Evolutionary conservation across 2,797 vertebrate species (phyloP).

Genomic region (Distichodus sexfasciatus): DNA sequence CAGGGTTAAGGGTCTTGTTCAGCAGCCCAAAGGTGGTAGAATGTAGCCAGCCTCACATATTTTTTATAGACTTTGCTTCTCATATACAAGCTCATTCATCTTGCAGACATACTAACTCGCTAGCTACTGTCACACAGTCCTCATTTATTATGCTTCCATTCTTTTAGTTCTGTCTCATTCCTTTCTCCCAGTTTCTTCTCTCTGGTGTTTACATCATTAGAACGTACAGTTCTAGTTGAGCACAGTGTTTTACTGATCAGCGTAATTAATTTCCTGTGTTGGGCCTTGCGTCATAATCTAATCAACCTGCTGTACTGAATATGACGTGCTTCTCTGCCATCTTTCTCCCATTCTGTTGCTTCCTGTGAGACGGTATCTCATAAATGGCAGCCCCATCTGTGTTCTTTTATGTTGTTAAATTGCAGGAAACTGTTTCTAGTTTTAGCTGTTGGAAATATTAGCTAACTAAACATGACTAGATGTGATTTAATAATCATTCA

Average conservation of each 20-base stretch:
- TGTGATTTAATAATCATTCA: too few relatives aligned
- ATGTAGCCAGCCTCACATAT: too few relatives aligned
- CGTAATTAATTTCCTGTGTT: constrained; percentile 63
- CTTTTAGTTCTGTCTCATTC: background rate
- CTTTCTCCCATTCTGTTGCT: constrained; percentile 34
- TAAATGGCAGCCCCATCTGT: constrained; percentile 32
- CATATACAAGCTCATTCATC: constrained; percentile 22
- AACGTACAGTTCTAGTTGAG: constrained; percentile 32
- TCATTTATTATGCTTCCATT: background rate
- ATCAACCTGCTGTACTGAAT: constrained; percentile 66
- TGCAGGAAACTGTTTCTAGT: too few relatives aligned
- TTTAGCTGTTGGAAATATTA: too few relatives aligned
- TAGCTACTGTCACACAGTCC: background rate
- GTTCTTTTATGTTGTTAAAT: constrained; percentile 30
- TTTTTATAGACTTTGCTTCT: too few relatives aligned
- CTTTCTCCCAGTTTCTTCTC: background rate
- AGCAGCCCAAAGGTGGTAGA: too few relatives aligned
- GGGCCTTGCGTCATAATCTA: constrained; percentile 66
- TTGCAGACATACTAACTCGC: constrained; percentile 22
- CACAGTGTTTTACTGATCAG: constrained; percentile 52
- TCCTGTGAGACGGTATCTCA: constrained; percentile 1
- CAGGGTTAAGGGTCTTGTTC: too few relatives aligned
- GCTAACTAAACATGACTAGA: too few relatives aligned
- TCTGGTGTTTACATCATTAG: constrained; percentile 10
- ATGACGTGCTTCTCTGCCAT: constrained; percentile 36